phyloP scores from a whole-genome alignment of 2,797 vertebrate species.

The Hyperoplus immaculatus region DNA sequence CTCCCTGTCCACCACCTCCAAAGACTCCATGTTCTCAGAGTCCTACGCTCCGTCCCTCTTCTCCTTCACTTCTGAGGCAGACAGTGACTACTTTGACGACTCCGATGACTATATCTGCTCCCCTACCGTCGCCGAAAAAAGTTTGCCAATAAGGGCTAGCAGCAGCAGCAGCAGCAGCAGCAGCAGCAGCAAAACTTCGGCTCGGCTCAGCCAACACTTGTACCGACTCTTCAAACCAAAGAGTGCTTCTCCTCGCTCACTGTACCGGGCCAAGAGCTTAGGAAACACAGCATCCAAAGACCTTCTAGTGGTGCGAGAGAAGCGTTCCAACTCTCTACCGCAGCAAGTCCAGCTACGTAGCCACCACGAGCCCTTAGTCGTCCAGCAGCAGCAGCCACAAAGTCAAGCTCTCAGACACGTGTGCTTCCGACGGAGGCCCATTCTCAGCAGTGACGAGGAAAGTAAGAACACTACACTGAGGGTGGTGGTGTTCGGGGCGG shows the following conservation, averaged over 20 bases:
- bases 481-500: constrained; percentile 95
- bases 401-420: constrained; percentile 73
- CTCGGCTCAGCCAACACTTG: constrained; percentile 87
- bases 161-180: constrained; percentile 52
- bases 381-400: constrained; percentile 15
- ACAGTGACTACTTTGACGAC: constrained; percentile 95
- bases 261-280: constrained; percentile 91
- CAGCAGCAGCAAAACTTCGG: constrained; percentile 57
- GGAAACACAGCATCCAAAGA: constrained; percentile 83
- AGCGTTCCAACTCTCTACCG: constrained; percentile 93
- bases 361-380: constrained; percentile 54
- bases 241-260: constrained; percentile 70
- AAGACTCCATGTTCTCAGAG: constrained; percentile 89
- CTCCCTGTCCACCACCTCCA: constrained; percentile 84
- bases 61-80: constrained; percentile 90
- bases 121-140: constrained; percentile 57
- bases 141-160: constrained; percentile 53
- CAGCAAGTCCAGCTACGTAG: constrained; percentile 86
- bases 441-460: constrained; percentile 92
- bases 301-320: constrained; percentile 81
- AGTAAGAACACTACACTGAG: constrained; percentile 85
- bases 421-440: constrained; percentile 89
- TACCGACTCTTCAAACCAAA: constrained; percentile 89
- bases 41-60: constrained; percentile 88
- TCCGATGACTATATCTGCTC: constrained; percentile 84